Base-by-base conservation (phyloP, 2,113 vertebrate species). In the Melanotaenia duboulayi region DNA sequence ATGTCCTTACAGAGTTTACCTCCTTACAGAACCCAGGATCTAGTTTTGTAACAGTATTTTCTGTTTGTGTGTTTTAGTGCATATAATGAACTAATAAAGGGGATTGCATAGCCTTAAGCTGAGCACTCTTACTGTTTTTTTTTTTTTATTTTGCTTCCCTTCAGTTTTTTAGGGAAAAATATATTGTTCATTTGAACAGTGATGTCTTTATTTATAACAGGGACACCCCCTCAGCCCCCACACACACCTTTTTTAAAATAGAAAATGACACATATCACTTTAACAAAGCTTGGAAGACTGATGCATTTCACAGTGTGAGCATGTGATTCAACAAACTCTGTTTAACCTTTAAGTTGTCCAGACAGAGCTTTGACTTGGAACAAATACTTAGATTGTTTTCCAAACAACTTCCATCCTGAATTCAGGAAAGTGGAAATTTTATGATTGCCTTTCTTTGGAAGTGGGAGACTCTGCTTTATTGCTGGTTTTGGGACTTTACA, bases 161-260 rank as follows among this genome's bases (percentile, higher is more conserved):
- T 17, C 7, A 14, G 7, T 48, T 2, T 48, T 48, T 48, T 48
- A 48, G 17, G 19, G 4, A 40, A 40, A 40, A 44, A 16, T n/a
- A 16, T 44, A 44, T 44, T 44, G 10, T 4, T 13, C 1, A 44
- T 44, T 44, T 44, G 42, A 17, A 14, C 4, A 8, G 17, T 7
- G 4, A 19, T n/a, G 2, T 48, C n/a, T 48, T 9, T 48, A 48
- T 48, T 19, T 1, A n/a, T 48, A 48, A 9, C 4, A 48, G 19
- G 4, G 17, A 48, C 2, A 4, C 44, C 4, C 19, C n/a, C 17
- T 19, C n/a, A n/a, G 7, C 19, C 17, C 8, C 4, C 40, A 39
- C 4, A 42, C 40, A 19, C 73, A 68, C 71, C 48, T 44, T 72
- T 51, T 69, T 58, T 57, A 22, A 48, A 62, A 39, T 68, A n/a